Base-by-base conservation (phyloP, 2,888 invertebrate species). In the Atethmia centrago region DNA sequence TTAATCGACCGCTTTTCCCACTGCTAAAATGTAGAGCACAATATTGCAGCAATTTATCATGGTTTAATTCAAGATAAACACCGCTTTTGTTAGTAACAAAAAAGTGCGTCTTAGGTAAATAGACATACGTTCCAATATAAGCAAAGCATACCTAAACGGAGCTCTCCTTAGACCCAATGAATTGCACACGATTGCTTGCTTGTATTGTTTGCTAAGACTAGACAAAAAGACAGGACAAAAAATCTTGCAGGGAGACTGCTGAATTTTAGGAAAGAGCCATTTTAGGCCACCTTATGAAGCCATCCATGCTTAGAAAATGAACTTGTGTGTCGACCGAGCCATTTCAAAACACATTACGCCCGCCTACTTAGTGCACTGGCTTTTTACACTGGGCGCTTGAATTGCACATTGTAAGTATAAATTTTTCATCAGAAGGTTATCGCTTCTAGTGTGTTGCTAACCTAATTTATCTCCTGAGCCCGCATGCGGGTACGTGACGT, bases 261-360 rank as follows among this genome's bases (percentile, higher is more conserved):
- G 55, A 67, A 66, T 80, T 73, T 73, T 49, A 62, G 51, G 51
- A 72, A 71, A 49, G 28, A 42, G n/a, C 65, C 42, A 62, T 65
- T 53, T 71, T 40, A 25, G 12, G 12, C 36, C 14, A 58, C 56
- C n/a, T 36, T 53, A 68, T 63, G 45, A 61, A 70, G 74, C 40
- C 25, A 45, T 83, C 66, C 68, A 75, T 79, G 71, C 59, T 79
- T 81, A 70, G 53, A 56, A 47, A 71, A 81, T 25, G 65, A 84
- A 42, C 51, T 19, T 19, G 21, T 63, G 51, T 36, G 62, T 69
- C 56, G 56, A 66, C 31, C 31, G 10, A 67, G 21, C 58, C 28
- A 80, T 79, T 72, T 71, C 28, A 47, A 61, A 80, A 61, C 61
- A 69, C 71, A 58, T 75, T 40, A 42, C 42, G 14, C 21, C 47